A percentile compares a stretch with the other conserved stretches of the same genome.
Evolutionary conservation across 2,113 vertebrate genomes (phyloP).

Genomic region (Corythoichthys intestinalis): DNA sequence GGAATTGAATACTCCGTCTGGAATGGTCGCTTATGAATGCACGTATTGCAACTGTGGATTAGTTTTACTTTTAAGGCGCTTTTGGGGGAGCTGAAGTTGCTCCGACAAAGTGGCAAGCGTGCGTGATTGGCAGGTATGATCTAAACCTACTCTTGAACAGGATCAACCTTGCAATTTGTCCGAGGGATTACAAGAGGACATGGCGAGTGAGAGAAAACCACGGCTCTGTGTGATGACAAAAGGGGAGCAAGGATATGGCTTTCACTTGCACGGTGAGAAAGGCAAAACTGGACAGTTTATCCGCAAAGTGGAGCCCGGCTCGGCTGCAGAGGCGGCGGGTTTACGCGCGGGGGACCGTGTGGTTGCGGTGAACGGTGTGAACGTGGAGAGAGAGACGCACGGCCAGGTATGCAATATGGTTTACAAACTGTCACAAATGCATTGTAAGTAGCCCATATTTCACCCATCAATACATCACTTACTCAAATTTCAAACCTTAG

Average conservation of each 20-base stretch:
- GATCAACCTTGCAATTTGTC: slow-evolving; percentile 22
- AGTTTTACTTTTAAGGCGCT: neutral
- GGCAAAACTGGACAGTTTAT: slow-evolving; percentile 92
- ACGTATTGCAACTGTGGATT: neutral
- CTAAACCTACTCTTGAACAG: slow-evolving; percentile 35
- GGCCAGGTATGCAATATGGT: slow-evolving; percentile 77
- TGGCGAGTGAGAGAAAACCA: slow-evolving; percentile 83
- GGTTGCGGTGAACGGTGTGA: slow-evolving; percentile 87
- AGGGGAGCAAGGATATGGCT: slow-evolving; percentile 85
- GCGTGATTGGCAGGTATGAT: slow-evolving; percentile 31
- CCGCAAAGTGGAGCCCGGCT: slow-evolving; percentile 87
- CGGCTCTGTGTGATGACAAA: slow-evolving; percentile 86
- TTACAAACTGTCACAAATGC: neutral
- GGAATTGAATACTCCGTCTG: slow-evolving; percentile 2
- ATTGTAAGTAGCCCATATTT: neutral
- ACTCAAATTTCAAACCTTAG: neutral
- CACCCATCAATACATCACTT: too few relatives aligned
- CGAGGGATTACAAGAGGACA: slow-evolving; percentile 46
- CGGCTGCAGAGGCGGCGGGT: slow-evolving; percentile 85
- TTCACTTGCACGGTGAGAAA: slow-evolving; percentile 95
- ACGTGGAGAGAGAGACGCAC: slow-evolving; percentile 92
- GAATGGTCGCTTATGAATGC: slow-evolving; percentile 6
- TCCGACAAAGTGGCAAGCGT: slow-evolving; percentile 11
- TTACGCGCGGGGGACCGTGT: slow-evolving; percentile 86
- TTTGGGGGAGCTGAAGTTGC: neutral